A percentile compares a stretch with the other conserved stretches of the same genome.
phyloP scores from a whole-genome alignment of 2,888 invertebrate species.

The Myopa tessellatipennis region DNA sequence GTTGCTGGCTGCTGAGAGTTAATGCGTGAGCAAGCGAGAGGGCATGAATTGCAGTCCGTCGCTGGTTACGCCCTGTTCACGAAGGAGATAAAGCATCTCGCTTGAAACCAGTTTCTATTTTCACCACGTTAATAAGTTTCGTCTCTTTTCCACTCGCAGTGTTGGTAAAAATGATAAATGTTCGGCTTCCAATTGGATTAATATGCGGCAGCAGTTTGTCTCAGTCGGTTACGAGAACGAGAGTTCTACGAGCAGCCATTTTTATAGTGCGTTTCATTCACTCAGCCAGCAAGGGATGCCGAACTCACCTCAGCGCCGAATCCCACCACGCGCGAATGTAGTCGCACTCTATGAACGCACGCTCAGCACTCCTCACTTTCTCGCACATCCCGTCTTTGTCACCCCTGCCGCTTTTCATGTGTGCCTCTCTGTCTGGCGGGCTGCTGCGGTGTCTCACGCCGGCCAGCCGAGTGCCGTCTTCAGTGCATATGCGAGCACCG shows the following conservation, averaged over 20 bases:
- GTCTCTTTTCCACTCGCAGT: neutral
- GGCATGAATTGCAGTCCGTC: neutral
- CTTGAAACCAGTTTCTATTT: neutral
- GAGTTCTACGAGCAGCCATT: conserved; percentile 41
- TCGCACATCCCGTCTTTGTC: neutral
- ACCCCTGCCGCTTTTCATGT: neutral
- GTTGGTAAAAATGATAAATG: neutral
- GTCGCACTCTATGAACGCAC: conserved; percentile 20
- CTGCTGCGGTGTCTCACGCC: conserved; percentile 25
- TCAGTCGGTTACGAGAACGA: neutral
- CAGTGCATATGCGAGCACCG: conserved; percentile 46
- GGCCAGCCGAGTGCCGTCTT: conserved; percentile 40
- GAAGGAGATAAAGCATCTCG: neutral
- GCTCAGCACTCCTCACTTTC: neutral
- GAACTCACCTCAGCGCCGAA: neutral
- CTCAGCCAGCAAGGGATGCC: neutral
- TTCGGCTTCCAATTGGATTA: conserved; percentile 46
- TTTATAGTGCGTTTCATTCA: conserved; percentile 36
- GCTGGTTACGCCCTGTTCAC: conserved; percentile 20
- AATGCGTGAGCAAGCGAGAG: neutral
- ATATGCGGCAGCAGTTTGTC: neutral
- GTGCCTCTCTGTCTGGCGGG: neutral
- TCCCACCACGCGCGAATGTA: conserved; percentile 37
- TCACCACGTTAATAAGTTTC: neutral
- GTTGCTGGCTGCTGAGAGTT: neutral